phyloP scores from a whole-genome alignment of 1,140 invertebrate species.

The Aradophagus sp. region DNA sequence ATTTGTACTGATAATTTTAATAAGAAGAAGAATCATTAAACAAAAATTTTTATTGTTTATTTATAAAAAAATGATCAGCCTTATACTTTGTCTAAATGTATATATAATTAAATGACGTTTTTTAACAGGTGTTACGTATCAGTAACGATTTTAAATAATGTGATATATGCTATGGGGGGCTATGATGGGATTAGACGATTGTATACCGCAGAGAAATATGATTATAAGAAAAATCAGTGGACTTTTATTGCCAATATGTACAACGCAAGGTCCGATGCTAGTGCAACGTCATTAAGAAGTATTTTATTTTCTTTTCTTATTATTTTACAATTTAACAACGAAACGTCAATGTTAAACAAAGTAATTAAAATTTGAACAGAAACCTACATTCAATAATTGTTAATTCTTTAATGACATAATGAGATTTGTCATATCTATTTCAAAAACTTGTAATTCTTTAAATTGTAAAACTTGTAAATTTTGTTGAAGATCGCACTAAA shows the following conservation, averaged over 20 bases:
- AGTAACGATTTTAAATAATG: slow-evolving; percentile 79
- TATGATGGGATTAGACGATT: slow-evolving; percentile 81
- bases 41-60: no score
- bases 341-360: no score
- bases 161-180: slow-evolving; percentile 85
- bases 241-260: slow-evolving; percentile 80
- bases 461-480: no score
- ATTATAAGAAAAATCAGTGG: slow-evolving; percentile 81
- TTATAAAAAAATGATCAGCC: no score
- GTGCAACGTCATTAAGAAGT: slow-evolving; percentile 77
- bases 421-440: background rate
- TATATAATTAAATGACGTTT: no score
- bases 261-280: slow-evolving; percentile 81
- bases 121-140: slow-evolving; percentile 81
- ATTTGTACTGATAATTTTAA: slow-evolving; percentile 1
- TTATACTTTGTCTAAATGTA: no score
- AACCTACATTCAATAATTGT: no score
- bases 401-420: background rate
- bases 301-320: slow-evolving; percentile 9
- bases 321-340: no score
- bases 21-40: no score
- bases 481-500: no score
- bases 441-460: no score
- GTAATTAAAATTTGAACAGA: no score
- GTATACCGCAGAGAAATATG: slow-evolving; percentile 84